Conservation (phyloP, 2,888 invertebrate species). For the Troilus luridus region DNA sequence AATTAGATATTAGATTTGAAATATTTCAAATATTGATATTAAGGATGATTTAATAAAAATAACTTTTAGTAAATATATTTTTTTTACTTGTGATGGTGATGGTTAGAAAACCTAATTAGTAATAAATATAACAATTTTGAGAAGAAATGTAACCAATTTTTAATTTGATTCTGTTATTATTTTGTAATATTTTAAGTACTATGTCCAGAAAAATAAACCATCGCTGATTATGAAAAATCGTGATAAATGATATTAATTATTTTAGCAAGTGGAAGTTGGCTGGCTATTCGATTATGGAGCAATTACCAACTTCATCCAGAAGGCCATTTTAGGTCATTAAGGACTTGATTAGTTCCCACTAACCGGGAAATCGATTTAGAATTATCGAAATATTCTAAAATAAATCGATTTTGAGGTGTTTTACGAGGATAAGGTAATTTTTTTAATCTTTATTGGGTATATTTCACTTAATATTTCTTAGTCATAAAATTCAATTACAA, state of each 20-base stretch:
- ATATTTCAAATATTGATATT: too few species aligned
- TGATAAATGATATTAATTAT: conserved; percentile 20
- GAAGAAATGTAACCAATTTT: too few species aligned
- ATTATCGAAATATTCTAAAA: neutral
- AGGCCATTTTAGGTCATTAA: conserved; percentile 12
- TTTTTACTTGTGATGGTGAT: too few species aligned
- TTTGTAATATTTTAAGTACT: neutral
- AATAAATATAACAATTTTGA: too few species aligned
- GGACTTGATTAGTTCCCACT: conserved; percentile 23
- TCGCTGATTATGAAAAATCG: neutral
- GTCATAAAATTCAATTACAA: too few species aligned
- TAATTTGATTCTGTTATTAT: too few species aligned
- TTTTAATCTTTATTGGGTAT: neutral
- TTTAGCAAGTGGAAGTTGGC: conserved; percentile 18
- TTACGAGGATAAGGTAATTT: neutral
- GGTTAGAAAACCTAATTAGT: too few species aligned
- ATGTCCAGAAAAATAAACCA: neutral
- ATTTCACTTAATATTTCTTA: neutral
- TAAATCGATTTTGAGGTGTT: neutral
- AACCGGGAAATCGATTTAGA: neutral
- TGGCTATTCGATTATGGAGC: conserved; percentile 15
- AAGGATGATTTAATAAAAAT: too few species aligned
- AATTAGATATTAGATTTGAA: too few species aligned
- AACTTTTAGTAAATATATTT: too few species aligned
- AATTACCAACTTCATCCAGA: conserved; percentile 30